These are phyloP conservation scores for Mormyrops attenuatus DNA, from an alignment of 2,797 vertebrate species.

Conservation along the genomic window DNA sequence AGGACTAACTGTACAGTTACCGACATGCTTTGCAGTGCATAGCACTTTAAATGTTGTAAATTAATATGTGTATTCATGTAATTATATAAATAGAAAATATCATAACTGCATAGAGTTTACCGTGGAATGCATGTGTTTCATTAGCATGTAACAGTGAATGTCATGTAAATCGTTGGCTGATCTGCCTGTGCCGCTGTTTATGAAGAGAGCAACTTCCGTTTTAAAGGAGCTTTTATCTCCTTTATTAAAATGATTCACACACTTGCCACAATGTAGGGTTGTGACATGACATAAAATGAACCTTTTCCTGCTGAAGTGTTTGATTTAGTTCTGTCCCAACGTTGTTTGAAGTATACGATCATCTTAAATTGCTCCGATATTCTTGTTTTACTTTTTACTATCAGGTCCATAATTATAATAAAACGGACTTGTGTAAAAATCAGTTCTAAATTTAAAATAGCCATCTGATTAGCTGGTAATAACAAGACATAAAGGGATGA, in stretches of 20 bases:
- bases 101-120: background rate
- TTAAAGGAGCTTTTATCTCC: background rate
- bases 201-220: background rate
- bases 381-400: background rate
- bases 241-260: background rate
- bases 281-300: background rate
- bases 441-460: background rate
- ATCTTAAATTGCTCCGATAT: background rate
- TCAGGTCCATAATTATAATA: background rate
- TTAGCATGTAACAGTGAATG: background rate
- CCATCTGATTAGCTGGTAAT: background rate
- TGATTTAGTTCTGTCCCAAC: background rate
- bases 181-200: background rate
- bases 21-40: background rate
- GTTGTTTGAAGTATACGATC: background rate
- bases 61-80: background rate
- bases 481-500: background rate
- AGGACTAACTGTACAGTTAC: background rate
- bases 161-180: background rate
- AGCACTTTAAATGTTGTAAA: background rate
- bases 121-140: background rate
- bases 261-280: background rate
- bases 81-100: background rate
- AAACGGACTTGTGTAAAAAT: background rate
- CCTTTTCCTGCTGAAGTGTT: background rate